Evolutionary conservation across 2,113 vertebrate species (phyloP), one percentile per base, ranked within the genome.

Genomic region (Amphilophus citrinellus): DNA sequence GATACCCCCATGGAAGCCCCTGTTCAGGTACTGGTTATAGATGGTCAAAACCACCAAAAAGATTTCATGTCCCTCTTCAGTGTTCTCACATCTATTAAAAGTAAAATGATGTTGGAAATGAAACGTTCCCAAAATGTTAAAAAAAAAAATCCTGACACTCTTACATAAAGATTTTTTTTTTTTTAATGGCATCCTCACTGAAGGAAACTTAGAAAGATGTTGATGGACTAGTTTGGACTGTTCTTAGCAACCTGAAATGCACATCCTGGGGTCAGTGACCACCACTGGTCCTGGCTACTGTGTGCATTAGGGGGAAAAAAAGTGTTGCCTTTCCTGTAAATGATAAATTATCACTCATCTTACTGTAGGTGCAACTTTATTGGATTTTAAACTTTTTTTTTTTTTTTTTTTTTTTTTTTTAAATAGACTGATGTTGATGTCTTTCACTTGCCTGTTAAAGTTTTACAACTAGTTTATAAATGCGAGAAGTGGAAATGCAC

Each of bases 21-120:
- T 59, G 96, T 97, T 90, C 96, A 99, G 98, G 98, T 99, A 99
- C 89, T 83, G 88, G 42, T 80, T 39, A 61, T 68, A 24, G 84
- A 82, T 57, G 58, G 32, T 82, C 66, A 32, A 79, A 77, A n/a
- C 78, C 61, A 62, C 76, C 86, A 75, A 75, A 53, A 68, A 59
- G 68, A 82, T 81, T 76, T 65, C 42, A 35, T 37, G 30, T 39
- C 44, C n/a, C 35, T 17, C 18, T 42, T 80, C 32, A 17, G 35
- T n/a, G 47, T 50, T 50, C 15, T 44, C 42, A 44, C 10, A 18
- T 66, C 50, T 39, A 22, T 17, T 20, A 27, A 53, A 65, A 39
- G 22, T 9, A n/a, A n/a, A 24, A 17, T 59, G 5, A 47, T 63
- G 13, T 37, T 11, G 10, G 18, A 58, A 53, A 50, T 57, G 35